phyloP scores from a whole-genome alignment of 2,797 vertebrate genomes.

The Erithacus rubecula region DNA sequence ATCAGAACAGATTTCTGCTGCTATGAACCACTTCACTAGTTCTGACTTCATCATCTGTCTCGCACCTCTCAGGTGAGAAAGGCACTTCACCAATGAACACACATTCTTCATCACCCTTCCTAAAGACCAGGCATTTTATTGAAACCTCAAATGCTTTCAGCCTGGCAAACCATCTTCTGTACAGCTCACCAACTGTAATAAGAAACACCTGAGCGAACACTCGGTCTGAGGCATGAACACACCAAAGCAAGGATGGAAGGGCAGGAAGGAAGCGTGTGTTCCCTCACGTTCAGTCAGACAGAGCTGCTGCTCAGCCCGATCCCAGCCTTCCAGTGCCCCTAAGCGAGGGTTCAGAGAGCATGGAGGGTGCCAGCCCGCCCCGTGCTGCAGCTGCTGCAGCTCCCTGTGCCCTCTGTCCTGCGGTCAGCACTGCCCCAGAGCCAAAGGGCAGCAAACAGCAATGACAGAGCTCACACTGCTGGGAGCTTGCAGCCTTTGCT shows the following conservation, averaged over 20 bases:
- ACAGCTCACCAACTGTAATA: neutral
- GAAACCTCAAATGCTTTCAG: neutral
- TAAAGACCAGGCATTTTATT: neutral
- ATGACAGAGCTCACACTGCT: fast-evolving
- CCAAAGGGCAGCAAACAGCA: fast-evolving
- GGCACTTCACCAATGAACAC: neutral
- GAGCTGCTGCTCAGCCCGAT: neutral
- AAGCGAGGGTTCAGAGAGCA: neutral
- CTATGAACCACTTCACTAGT: neutral
- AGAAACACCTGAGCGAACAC: neutral
- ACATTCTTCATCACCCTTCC: neutral
- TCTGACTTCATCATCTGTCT: neutral
- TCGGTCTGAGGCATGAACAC: fast-evolving
- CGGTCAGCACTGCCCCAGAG: neutral
- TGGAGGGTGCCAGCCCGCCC: neutral
- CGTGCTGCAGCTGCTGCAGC: neutral
- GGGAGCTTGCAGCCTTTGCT: neutral
- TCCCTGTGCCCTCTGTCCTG: neutral
- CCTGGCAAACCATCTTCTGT: neutral
- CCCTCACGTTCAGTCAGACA: neutral
- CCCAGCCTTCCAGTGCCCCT: fast-evolving
- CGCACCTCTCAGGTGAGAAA: neutral
- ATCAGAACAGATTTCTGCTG: neutral
- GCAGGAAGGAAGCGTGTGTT: fast-evolving
- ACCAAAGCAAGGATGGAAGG: neutral